A percentile compares a stretch with the other conserved stretches of the same genome.
Conservation (phyloP, 2,888 invertebrate genomes). For the Strigamia maritima region DNA sequence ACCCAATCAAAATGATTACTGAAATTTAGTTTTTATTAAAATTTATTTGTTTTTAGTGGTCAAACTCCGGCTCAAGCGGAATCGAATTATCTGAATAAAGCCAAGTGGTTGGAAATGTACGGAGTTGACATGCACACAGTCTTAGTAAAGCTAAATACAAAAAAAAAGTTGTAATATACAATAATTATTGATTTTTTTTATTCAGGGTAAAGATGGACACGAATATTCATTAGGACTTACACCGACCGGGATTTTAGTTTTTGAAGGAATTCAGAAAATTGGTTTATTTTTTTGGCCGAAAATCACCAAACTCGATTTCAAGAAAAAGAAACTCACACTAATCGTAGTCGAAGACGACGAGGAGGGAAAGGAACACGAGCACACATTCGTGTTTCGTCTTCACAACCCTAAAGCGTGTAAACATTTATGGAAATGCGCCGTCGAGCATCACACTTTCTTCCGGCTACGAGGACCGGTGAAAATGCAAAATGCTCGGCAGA, state of each 20-base stretch:
- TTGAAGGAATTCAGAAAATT: constrained; percentile 93
- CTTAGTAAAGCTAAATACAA: constrained; percentile 56
- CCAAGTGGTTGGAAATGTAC: constrained; percentile 97
- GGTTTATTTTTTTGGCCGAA: constrained; percentile 99
- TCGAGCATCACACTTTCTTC: constrained; percentile 99
- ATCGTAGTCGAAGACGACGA: constrained; percentile 99
- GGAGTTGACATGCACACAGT: constrained; percentile 99
- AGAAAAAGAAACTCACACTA: constrained; percentile 92
- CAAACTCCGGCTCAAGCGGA: constrained; percentile 94
- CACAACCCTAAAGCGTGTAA: constrained; percentile 98
- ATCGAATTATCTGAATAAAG: constrained; percentile 89
- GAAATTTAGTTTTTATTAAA: constrained; percentile 7
- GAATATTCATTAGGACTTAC: constrained; percentile 95
- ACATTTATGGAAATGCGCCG: constrained; percentile 99
- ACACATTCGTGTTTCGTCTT: constrained; percentile 94
- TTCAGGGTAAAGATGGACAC: constrained; percentile 86
- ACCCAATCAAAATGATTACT: background rate
- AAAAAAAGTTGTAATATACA: background rate
- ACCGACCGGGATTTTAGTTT: constrained; percentile 96
- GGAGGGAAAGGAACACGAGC: constrained; percentile 92
- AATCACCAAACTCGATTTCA: constrained; percentile 95
- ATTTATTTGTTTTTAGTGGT: constrained; percentile 59
- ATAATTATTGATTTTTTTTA: background rate
- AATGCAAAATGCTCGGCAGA: constrained; percentile 82
- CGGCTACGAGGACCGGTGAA: constrained; percentile 84